Percentiles rank a stretch among this genome's conserved stretches.
Evolutionary conservation across 2,888 invertebrate species (phyloP).

Genomic region (Chrysopilus asiliformis): DNA sequence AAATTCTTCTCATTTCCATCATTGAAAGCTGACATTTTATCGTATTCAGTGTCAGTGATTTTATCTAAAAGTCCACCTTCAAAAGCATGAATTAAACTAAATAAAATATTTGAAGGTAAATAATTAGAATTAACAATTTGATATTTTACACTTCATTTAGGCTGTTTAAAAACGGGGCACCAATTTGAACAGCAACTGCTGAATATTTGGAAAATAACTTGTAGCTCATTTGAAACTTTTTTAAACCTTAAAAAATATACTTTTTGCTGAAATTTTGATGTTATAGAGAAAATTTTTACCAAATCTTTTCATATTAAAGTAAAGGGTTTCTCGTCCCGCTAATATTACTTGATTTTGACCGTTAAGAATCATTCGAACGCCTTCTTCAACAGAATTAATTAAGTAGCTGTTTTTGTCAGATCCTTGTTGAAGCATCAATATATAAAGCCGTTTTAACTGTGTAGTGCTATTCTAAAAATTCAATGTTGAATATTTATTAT

Average conservation of each 20-base stretch:
- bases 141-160: slow-evolving; percentile 53
- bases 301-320: slow-evolving; percentile 60
- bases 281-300: slow-evolving; percentile 37
- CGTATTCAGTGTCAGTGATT: slow-evolving; percentile 64
- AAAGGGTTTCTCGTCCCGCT: slow-evolving; percentile 61
- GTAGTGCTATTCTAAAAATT: slow-evolving; percentile 60
- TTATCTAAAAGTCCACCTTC: slow-evolving; percentile 64
- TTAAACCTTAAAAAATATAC: slow-evolving; percentile 20
- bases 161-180: slow-evolving; percentile 60
- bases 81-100: slow-evolving; percentile 55
- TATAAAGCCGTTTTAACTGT: slow-evolving; percentile 54
- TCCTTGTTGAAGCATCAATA: slow-evolving; percentile 46
- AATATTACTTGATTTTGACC: slow-evolving; percentile 49
- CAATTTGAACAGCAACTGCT: slow-evolving; percentile 61
- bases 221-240: slow-evolving; percentile 53
- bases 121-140: not conserved
- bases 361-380: slow-evolving; percentile 50
- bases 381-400: slow-evolving; percentile 57
- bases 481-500: too few species aligned
- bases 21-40: slow-evolving; percentile 47
- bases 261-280: not conserved
- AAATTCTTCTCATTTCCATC: slow-evolving; percentile 21
- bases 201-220: slow-evolving; percentile 66
- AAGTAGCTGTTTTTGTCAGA: slow-evolving; percentile 37
- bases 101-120: too few species aligned